Evolutionary conservation across 2,797 vertebrate genomes (phyloP), one percentile per base, ranked within the genome.

Genomic region (Chelon labrosus): DNA sequence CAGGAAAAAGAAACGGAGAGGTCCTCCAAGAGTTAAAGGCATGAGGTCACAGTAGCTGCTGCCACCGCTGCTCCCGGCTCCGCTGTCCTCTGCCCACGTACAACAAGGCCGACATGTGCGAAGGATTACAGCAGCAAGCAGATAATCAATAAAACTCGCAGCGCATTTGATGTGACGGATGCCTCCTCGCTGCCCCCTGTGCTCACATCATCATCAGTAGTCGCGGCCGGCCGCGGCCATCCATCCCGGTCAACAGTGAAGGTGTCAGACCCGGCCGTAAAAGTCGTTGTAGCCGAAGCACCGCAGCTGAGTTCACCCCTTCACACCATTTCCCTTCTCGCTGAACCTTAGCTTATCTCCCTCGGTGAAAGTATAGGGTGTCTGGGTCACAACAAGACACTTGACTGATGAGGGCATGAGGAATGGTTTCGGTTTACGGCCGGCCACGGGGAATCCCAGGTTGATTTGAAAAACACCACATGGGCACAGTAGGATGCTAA

Each of bases 351-450:
- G 60, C 60, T 49, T n/a, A 47, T 76, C 54, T 82, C 85, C 85
- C 86, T 57, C 44, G 19, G 80, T 56, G 83, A 65, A 57, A 75
- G 74, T 71, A 70, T 70, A 69, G 75, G 74, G 77, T 76, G 86
- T 88, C 85, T 54, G 49, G 85, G 88, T 88, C 88, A 81, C 84
- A 76, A 89, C 80, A 56, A 81, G 87, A 82, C 79, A 57, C 71
- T 80, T 94, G 89, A 91, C 79, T 59, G 87, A 94, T 90, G 88
- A 90, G 88, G 88, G 58, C 71, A 54, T 56, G 82, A 82, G 86
- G 87, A 66, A 82, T 72, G 86, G 92, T 90, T 89, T 89, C 50
- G 31, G 80, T 91, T 91, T 88, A 86, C 87, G 44, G 35, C 71
- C 16, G 11, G 74, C 80, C 67, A 20, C 41, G 83, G 85, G 78